phyloP scores from a whole-genome alignment of 1,140 invertebrate species.

The Zaprionus nigranus region DNA sequence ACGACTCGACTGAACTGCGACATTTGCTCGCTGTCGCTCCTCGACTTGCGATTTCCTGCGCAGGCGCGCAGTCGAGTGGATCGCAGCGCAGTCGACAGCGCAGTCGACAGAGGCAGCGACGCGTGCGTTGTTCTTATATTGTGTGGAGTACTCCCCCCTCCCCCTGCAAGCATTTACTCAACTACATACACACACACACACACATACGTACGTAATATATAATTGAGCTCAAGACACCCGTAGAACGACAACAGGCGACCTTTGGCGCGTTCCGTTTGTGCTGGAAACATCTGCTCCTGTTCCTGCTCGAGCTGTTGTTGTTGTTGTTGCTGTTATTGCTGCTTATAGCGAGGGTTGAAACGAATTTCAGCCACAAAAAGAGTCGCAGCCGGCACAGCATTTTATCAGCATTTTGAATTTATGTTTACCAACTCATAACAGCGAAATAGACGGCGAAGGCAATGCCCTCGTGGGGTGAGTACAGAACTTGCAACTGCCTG shows the following conservation, averaged over 20 bases:
- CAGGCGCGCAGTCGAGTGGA: conserved; percentile 77
- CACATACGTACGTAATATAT: conserved; percentile 29
- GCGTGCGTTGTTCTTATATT: conserved; percentile 31
- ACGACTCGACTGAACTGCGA: conserved; percentile 62
- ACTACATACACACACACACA: conserved; percentile 16
- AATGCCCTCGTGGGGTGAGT: conserved; percentile 14
- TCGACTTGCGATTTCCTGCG: conserved; percentile 74
- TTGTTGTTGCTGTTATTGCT: not conserved
- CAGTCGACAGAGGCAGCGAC: conserved; percentile 42
- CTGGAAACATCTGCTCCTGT: conserved; percentile 80
- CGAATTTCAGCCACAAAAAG: conserved; percentile 45
- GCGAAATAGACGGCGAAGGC: conserved; percentile 34
- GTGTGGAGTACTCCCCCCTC: conserved; percentile 5
- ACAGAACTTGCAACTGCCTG: conserved; percentile 1
- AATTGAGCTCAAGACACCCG: conserved; percentile 65
- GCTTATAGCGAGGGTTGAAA: conserved; percentile 67
- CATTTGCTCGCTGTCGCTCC: conserved; percentile 46
- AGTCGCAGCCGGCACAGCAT: conserved; percentile 68
- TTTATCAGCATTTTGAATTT: conserved; percentile 77
- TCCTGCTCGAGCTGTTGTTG: conserved; percentile 1
- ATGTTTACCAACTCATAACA: conserved; percentile 77
- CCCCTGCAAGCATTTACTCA: conserved; percentile 41
- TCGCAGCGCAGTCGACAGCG: conserved; percentile 58
- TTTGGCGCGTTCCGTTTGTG: conserved; percentile 79
- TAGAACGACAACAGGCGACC: conserved; percentile 39